A percentile compares a stretch with the other conserved stretches of the same genome.
These are phyloP conservation scores for Geotrupes spiniger DNA, from an alignment of 2,888 invertebrate genomes.

Conservation along the genomic window DNA sequence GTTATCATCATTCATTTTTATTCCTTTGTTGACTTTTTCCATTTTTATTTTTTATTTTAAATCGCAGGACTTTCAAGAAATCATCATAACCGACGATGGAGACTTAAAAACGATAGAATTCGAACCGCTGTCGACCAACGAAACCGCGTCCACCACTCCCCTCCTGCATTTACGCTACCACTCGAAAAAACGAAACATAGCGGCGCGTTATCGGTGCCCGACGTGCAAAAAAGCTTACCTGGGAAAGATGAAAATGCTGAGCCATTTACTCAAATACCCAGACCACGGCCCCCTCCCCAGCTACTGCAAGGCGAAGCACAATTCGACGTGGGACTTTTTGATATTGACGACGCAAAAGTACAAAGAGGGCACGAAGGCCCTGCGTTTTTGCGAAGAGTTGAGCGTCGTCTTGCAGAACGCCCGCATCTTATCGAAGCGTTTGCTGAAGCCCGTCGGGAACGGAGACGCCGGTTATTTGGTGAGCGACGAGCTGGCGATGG, in stretches of 20 bases:
- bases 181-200: slow-evolving; percentile 47
- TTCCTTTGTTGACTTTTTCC: no score
- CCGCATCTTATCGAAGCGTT: slow-evolving; percentile 39
- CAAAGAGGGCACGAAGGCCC: slow-evolving; percentile 36
- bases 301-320: slow-evolving; percentile 32
- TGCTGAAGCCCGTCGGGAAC: slow-evolving; percentile 37
- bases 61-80: slow-evolving; percentile 42
- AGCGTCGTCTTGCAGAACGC: slow-evolving; percentile 42
- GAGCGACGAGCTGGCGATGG: slow-evolving; percentile 39
- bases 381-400: slow-evolving; percentile 44
- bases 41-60: no score
- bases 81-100: slow-evolving; percentile 33
- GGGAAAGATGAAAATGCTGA: slow-evolving; percentile 58
- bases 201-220: slow-evolving; percentile 57
- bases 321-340: slow-evolving; percentile 45
- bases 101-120: slow-evolving; percentile 39
- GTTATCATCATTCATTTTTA: no score
- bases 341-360: slow-evolving; percentile 42
- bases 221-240: slow-evolving; percentile 65
- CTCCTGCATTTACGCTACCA: slow-evolving; percentile 11
- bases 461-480: slow-evolving; percentile 38
- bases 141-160: slow-evolving; percentile 21
- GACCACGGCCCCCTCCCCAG: slow-evolving; percentile 54
- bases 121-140: slow-evolving; percentile 34
- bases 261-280: slow-evolving; percentile 62